Percentiles rank a stretch among this genome's conserved stretches.
phyloP scores from a whole-genome alignment of 2,888 invertebrate species.

The Erannis defoliaria region DNA sequence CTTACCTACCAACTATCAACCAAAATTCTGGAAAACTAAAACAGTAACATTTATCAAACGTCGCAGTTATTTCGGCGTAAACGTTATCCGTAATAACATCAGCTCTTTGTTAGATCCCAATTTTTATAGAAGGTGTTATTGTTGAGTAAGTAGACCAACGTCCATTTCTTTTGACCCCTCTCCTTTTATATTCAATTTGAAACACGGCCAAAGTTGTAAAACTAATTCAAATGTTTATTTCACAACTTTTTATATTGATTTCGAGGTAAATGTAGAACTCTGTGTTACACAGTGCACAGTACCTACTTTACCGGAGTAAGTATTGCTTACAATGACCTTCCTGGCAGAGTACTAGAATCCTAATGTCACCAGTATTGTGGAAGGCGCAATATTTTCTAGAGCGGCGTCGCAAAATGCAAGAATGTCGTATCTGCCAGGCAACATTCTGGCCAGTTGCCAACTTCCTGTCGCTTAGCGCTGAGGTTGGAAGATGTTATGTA shows the following conservation, averaged over 20 bases:
- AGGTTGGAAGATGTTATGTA: background rate
- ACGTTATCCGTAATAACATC: no score
- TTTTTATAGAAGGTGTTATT: no score
- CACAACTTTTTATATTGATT: background rate
- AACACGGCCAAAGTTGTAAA: background rate
- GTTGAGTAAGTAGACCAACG: no score
- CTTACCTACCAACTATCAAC: no score
- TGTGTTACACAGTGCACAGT: no score
- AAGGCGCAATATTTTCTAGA: conserved; percentile 8
- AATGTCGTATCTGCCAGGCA: conserved; percentile 6
- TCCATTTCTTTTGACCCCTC: background rate
- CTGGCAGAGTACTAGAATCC: conserved; percentile 6
- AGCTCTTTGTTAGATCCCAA: no score
- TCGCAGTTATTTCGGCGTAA: no score
- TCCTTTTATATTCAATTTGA: background rate
- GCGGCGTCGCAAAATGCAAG: conserved; percentile 6
- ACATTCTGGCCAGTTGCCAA: conserved; percentile 20
- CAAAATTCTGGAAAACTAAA: no score
- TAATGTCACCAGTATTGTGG: conserved; percentile 4
- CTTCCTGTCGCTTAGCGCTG: background rate
- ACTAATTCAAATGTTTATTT: background rate
- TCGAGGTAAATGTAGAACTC: background rate
- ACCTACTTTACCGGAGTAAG: background rate
- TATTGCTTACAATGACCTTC: conserved; percentile 9
- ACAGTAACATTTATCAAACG: no score